Conservation (phyloP, 2,797 vertebrate species). For the Distichodus sexfasciatus region DNA sequence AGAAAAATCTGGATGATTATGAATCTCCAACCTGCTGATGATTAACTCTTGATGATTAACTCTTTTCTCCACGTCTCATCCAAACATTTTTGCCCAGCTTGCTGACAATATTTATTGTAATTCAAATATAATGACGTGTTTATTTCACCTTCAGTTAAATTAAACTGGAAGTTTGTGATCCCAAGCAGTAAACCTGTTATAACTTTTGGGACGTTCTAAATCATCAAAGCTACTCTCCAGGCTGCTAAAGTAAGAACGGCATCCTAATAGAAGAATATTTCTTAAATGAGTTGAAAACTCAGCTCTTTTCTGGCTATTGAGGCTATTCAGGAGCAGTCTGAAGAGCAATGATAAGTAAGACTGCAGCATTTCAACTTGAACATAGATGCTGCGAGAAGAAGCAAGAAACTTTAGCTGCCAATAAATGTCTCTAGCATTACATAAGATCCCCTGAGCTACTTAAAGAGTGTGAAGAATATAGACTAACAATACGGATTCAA, state of each 20-base stretch:
- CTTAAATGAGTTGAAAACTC: neutral
- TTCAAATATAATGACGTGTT: neutral
- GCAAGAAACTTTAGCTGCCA: neutral
- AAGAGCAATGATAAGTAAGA: neutral
- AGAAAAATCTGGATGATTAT: too few species aligned
- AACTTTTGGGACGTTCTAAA: neutral
- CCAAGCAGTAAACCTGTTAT: neutral
- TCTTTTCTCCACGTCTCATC: too few species aligned
- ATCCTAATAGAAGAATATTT: neutral
- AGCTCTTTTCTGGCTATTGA: neutral
- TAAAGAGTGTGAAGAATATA: neutral
- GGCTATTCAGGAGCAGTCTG: neutral
- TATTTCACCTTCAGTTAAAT: too few species aligned
- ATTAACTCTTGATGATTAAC: too few species aligned
- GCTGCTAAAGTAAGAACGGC: neutral
- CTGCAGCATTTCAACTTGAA: neutral
- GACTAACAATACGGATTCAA: too few species aligned
- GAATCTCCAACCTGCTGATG: too few species aligned
- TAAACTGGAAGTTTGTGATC: neutral
- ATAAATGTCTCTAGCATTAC: neutral
- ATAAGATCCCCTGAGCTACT: neutral
- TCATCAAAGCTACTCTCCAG: neutral
- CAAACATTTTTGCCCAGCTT: too few species aligned
- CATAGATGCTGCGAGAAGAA: neutral
- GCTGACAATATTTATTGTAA: too few species aligned